phyloP scores from a whole-genome alignment of 2,888 invertebrate species.

The Drosophila borborema region DNA sequence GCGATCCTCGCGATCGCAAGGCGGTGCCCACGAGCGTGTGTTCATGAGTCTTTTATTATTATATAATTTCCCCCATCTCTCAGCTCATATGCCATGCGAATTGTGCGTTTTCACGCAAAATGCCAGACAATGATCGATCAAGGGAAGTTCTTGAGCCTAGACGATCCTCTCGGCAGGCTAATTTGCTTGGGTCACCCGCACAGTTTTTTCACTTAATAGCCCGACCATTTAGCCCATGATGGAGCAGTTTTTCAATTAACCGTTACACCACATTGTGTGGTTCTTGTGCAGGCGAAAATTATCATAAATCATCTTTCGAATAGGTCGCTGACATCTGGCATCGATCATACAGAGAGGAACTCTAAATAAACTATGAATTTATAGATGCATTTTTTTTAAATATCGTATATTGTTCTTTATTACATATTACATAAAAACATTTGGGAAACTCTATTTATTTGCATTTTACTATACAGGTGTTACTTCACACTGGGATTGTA shows the following conservation, averaged over 20 bases:
- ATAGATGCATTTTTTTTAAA: constrained; percentile 3
- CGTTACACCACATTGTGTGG: constrained; percentile 21
- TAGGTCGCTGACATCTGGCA: constrained; percentile 23
- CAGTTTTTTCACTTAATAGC: constrained; percentile 46
- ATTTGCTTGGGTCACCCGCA: constrained; percentile 78
- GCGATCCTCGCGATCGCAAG: constrained; percentile 50
- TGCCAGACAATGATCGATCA: constrained; percentile 62
- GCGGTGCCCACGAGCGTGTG: constrained; percentile 48
- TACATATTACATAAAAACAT: constrained; percentile 67
- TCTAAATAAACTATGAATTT: not conserved
- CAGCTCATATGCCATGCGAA: constrained; percentile 55
- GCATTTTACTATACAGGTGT: constrained; percentile 27
- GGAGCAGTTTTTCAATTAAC: constrained; percentile 66
- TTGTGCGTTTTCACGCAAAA: constrained; percentile 71
- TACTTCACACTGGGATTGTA: constrained; percentile 42
- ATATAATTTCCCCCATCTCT: constrained; percentile 62
- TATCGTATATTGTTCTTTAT: constrained; percentile 52
- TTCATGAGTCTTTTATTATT: constrained; percentile 79
- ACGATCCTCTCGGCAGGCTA: constrained; percentile 32
- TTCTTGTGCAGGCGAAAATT: constrained; percentile 15
- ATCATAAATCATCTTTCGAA: constrained; percentile 49
- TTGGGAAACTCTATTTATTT: constrained; percentile 40
- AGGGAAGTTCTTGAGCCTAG: constrained; percentile 24
- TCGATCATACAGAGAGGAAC: not conserved
- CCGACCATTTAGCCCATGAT: constrained; percentile 73